These are phyloP conservation scores for Syngnathus scovelli DNA, from an alignment of 2,113 vertebrate species.

Conservation along the genomic window DNA sequence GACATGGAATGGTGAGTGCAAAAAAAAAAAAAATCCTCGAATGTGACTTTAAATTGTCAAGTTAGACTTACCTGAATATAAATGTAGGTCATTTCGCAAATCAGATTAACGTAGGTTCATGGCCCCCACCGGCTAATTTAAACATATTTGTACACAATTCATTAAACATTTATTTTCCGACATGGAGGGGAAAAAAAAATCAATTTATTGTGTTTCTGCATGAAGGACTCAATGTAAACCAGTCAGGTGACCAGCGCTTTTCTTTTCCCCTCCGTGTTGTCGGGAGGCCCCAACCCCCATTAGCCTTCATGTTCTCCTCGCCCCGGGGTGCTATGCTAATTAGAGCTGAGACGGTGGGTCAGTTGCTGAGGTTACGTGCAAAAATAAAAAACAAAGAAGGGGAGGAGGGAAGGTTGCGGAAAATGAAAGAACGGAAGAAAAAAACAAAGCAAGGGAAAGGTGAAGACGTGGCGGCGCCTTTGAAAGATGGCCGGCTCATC, in stretches of 20 bases:
- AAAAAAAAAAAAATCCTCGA: not conserved
- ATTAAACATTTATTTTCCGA: not conserved
- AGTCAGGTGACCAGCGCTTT: conserved; percentile 50
- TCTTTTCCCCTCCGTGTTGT: conserved; percentile 48
- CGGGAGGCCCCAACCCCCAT: conserved; percentile 51
- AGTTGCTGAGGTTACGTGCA: conserved; percentile 50
- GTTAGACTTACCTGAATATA: no score
- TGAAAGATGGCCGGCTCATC: conserved; percentile 64
- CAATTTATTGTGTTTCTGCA: conserved; percentile 47
- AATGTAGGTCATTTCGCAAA: no score
- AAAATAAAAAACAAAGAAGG: not conserved
- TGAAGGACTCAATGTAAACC: conserved; percentile 41
- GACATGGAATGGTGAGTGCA: conserved; percentile 84
- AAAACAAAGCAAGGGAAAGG: conserved; percentile 45
- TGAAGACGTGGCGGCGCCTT: conserved; percentile 51
- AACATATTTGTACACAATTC: not conserved
- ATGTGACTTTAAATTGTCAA: not conserved
- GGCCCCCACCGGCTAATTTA: no score
- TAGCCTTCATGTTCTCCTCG: conserved; percentile 62
- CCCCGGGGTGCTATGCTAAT: conserved; percentile 71
- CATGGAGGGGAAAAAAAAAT: conserved; percentile 15
- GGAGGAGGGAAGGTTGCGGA: conserved; percentile 19
- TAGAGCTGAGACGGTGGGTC: conserved; percentile 52
- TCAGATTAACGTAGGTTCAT: no score
- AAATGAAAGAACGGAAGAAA: conserved; percentile 21